Evolutionary conservation across 1,140 invertebrate genomes (phyloP).

Genomic region (Archivesica marissinica): DNA sequence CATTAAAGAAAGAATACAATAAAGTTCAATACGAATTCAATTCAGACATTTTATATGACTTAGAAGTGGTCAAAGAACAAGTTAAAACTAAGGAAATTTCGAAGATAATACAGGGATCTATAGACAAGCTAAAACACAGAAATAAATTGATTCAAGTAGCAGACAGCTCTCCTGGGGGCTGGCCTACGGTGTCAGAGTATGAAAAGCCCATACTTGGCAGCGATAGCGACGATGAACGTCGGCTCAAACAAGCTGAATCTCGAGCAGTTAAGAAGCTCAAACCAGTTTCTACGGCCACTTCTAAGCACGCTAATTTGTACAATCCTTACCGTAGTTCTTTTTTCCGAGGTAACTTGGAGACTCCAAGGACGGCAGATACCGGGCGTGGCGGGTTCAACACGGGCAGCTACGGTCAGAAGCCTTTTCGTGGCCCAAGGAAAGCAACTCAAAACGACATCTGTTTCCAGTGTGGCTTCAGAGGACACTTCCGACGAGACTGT

Average conservation of each 20-base stretch:
- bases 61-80: not conserved
- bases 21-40: not conserved
- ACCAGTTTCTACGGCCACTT: no score
- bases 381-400: no score
- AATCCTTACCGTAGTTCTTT: no score
- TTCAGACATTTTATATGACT: not conserved
- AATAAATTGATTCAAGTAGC: conserved; percentile 16
- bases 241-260: not conserved
- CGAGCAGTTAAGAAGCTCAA: conserved; percentile 2
- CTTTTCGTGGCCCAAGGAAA: not conserved
- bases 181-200: not conserved
- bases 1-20: not conserved
- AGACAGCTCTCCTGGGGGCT: conserved; percentile 15
- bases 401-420: not conserved
- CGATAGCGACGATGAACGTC: conserved; percentile 6
- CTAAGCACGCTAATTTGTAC: no score
- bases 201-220: not conserved
- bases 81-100: not conserved
- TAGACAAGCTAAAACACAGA: not conserved
- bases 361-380: no score
- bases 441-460: not conserved
- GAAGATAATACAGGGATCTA: no score
- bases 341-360: not conserved
- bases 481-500: conserved; percentile 22
- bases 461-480: not conserved